These are phyloP conservation scores for Xylocopa sonorina DNA, from an alignment of 1,140 invertebrate species.

Conservation along the genomic window DNA sequence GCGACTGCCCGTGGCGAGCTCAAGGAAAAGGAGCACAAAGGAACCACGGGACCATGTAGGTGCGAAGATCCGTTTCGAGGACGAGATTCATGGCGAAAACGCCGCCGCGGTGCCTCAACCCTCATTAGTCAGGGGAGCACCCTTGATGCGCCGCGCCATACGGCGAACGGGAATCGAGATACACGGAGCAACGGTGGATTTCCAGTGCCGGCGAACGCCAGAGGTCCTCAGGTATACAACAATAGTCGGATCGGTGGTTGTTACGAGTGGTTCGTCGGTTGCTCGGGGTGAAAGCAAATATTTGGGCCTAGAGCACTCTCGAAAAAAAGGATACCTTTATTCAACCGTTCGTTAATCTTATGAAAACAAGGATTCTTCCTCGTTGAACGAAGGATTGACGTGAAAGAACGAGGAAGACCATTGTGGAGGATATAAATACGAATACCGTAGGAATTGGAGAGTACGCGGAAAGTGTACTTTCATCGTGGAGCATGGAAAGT, in stretches of 20 bases:
- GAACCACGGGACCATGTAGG: slow-evolving; percentile 3
- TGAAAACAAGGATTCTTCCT: no score
- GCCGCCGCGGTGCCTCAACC: slow-evolving; percentile 45
- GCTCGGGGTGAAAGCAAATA: background rate
- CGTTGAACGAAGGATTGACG: background rate
- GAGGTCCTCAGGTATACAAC: background rate
- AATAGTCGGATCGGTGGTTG: background rate
- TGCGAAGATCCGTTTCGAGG: slow-evolving; percentile 40
- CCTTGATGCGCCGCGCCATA: slow-evolving; percentile 39
- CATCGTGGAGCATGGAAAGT: background rate
- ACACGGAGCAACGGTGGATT: background rate
- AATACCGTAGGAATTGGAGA: slow-evolving; percentile 2
- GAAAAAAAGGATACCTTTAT: no score
- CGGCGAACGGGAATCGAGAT: slow-evolving; percentile 16
- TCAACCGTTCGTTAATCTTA: slow-evolving; percentile 21
- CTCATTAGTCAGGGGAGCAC: slow-evolving; percentile 61
- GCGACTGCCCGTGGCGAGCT: slow-evolving; percentile 23
- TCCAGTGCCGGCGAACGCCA: background rate
- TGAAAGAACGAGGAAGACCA: background rate
- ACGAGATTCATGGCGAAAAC: slow-evolving; percentile 35
- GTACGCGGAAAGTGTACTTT: background rate
- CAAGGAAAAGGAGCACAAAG: slow-evolving; percentile 20
- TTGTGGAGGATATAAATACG: slow-evolving; percentile 12
- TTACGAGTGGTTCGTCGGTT: background rate
- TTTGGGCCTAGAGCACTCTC: no score